Evolutionary conservation across 2,797 vertebrate genomes (phyloP).

Genomic region (Parauchenoglanis punctatus): DNA sequence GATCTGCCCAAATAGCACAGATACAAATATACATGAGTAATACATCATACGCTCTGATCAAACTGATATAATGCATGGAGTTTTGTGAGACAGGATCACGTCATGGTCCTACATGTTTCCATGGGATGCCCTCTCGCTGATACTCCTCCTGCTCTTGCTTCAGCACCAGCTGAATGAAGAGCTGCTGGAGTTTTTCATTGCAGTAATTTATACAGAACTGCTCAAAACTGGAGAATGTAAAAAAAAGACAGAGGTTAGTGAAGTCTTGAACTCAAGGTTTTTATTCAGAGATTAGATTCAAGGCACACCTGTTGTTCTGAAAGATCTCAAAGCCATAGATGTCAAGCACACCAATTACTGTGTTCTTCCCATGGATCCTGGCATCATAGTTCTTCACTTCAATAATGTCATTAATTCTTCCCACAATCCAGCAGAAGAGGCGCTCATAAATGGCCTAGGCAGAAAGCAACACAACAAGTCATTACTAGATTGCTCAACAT

Average conservation of each 20-base stretch:
- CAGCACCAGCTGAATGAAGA: constrained; percentile 96
- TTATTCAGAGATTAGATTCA: background rate
- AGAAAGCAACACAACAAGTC: background rate
- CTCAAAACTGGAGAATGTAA: constrained; percentile 82
- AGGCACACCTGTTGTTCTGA: constrained; percentile 91
- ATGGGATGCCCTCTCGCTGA: constrained; percentile 96
- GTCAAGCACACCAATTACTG: constrained; percentile 96
- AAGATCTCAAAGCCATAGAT: constrained; percentile 99
- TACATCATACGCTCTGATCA: background rate
- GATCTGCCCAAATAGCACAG: constrained; percentile 74
- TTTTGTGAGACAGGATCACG: background rate
- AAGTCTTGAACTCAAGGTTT: too few relatives aligned
- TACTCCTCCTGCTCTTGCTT: constrained; percentile 98
- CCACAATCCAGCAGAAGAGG: constrained; percentile 97
- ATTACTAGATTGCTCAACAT: background rate
- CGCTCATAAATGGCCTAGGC: constrained; percentile 95
- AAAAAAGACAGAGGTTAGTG: background rate
- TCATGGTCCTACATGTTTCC: constrained; percentile 88
- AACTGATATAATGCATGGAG: background rate
- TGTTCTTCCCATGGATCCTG: constrained; percentile 92
- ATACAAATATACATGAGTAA: background rate
- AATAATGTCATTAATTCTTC: constrained; percentile 91
- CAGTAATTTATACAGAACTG: constrained; percentile 99
- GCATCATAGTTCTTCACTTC: constrained; percentile 92
- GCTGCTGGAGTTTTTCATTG: constrained; percentile 96